Base-by-base conservation (phyloP, 2,113 vertebrate species). In the Abramis brama region DNA sequence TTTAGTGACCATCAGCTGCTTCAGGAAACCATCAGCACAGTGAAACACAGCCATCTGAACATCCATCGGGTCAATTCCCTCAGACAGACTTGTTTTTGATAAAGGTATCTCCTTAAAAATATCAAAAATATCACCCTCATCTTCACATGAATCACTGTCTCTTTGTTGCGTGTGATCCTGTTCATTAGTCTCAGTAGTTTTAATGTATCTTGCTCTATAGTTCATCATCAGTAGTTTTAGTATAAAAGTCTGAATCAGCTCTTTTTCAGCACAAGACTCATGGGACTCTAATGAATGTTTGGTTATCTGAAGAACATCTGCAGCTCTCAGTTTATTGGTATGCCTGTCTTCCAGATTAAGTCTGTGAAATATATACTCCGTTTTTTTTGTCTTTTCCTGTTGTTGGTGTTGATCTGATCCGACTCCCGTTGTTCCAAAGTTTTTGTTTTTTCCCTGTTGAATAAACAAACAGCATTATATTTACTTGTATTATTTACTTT, bases 1-100 rank as follows among this genome's bases (percentile, higher is more conserved):
- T 50, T 50, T 50, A 50, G 12, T 50, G 3, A 50, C 47, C 47
- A 50, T 50, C 47, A 50, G 47, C 47, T 50, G 47, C 47, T 50
- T 50, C 47, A 50, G 47, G 47, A 50, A 3, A 50, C 47, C 47
- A 3, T 50, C 47, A 3, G 47, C 47, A 50, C 47, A 50, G 4
- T 50, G 47, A 13, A 50, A 50, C 1, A 4, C 3, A 3, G 47
- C 47, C 47, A 50, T 50, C 12, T 87, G 0, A 90, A 76, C 45
- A 96, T 82, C 91, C 87, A 71, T 96, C 91, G 57, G 57, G 57
- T 59, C 21, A 8, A 59, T 59, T 19, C 1, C 6, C 21, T 23
- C 57, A 21, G 57, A 59, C 2, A 8, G 57, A 59, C 21, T 59
- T 27, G 27, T 27, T 27, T 59, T 59, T 21, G 57, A 59, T 21